Evolutionary conservation across 2,888 invertebrate species (phyloP).

Genomic region (Polyploca ridens): DNA sequence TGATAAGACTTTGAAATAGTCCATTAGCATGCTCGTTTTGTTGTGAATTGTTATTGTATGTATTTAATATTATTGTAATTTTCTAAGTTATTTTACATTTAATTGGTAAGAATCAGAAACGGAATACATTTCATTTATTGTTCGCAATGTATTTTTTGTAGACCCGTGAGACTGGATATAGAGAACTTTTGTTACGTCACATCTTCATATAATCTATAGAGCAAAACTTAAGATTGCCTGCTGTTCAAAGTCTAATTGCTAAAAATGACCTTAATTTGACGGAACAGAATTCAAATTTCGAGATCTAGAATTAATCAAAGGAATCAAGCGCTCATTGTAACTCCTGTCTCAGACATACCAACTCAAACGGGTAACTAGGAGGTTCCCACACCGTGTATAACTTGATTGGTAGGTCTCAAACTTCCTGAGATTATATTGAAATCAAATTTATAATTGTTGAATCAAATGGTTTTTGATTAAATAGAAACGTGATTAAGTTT

Average conservation of each 20-base stretch:
- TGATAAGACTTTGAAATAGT: too few relatives aligned
- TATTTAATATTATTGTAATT: too few relatives aligned
- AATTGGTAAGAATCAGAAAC: too few relatives aligned
- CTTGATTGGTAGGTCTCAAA: neutral
- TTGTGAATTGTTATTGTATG: too few relatives aligned
- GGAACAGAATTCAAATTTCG: constrained; percentile 12
- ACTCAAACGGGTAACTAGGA: neutral
- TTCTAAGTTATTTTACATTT: too few relatives aligned
- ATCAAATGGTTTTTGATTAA: neutral
- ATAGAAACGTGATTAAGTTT: neutral
- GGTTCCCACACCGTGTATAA: neutral
- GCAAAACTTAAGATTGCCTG: too few relatives aligned
- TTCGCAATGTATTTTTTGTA: too few relatives aligned
- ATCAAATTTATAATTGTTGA: neutral
- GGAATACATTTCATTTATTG: too few relatives aligned
- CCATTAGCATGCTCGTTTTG: too few relatives aligned
- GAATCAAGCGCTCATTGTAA: constrained; percentile 15
- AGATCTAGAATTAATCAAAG: constrained; percentile 14
- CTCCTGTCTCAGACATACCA: constrained; percentile 1
- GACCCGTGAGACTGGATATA: too few relatives aligned
- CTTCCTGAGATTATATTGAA: neutral
- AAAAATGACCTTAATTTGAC: neutral
- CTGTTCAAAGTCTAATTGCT: neutral
- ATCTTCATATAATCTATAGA: too few relatives aligned
- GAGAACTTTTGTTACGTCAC: too few relatives aligned